phyloP scores from a whole-genome alignment of 2,888 invertebrate species.

The Dasypogon diadema region DNA sequence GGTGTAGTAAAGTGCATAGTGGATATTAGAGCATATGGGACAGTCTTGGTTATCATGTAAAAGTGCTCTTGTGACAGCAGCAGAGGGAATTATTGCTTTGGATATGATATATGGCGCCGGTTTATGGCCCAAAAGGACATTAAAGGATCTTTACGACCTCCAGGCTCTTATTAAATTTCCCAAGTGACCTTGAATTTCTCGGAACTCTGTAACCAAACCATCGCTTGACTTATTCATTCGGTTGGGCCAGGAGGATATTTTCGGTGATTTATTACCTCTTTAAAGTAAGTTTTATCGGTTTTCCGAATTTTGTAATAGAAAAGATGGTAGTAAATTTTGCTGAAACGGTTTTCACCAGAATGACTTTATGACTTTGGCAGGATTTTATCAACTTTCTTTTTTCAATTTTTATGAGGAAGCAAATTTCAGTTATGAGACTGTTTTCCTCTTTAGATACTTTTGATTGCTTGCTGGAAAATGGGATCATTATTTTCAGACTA shows the following conservation, averaged over 20 bases:
- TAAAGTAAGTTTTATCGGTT: conserved; percentile 35
- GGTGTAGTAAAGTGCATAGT: background rate
- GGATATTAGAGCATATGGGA: background rate
- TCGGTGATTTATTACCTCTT: conserved; percentile 19
- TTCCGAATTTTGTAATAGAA: conserved; percentile 12
- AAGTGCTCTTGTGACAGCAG: background rate
- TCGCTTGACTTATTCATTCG: conserved; percentile 16
- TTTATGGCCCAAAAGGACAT: conserved; percentile 22
- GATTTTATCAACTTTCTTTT: too few species aligned
- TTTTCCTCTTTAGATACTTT: too few species aligned
- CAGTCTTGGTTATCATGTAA: background rate
- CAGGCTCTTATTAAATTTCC: conserved; percentile 33
- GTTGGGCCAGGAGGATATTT: conserved; percentile 10
- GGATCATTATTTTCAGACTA: too few species aligned
- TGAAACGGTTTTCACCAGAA: background rate
- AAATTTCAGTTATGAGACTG: too few species aligned
- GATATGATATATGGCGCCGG: conserved; percentile 28
- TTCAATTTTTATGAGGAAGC: too few species aligned
- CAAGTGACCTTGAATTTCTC: conserved; percentile 39
- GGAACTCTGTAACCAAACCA: conserved; percentile 1
- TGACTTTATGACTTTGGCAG: background rate
- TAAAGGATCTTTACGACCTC: conserved; percentile 33
- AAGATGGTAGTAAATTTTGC: background rate
- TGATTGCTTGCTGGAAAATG: too few species aligned
- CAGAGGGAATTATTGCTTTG: conserved; percentile 27